Evolutionary conservation across 2,797 vertebrate species (phyloP), one percentile per base, ranked within the genome.

Genomic region (Pipistrellus kuhlii): DNA sequence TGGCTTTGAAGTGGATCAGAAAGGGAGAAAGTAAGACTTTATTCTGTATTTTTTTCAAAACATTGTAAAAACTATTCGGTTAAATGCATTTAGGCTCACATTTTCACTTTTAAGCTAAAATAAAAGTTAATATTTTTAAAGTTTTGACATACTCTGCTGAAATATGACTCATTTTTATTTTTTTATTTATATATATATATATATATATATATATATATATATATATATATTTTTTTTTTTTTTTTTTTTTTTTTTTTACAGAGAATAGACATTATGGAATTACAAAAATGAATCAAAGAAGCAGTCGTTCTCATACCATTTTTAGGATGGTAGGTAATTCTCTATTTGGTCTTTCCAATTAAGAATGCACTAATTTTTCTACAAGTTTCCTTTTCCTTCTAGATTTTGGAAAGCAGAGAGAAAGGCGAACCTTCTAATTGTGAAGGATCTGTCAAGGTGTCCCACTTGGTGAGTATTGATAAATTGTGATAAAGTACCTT

Each of bases 371-470:
- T 95, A 59, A 69, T 69, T 72, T 95, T 27, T 88, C 59, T 94
- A 84, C n/a, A 82, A 80, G 81, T 82, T 95, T 15, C 27, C 32
- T 38, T 83, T 87, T 96, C 89, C 95, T 6, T 96, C 77, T 95
- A 99, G 99, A 99, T 99, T 92, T 98, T 99, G 93, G 99, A 99
- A 98, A 99, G 99, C 78, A 97, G 99, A 95, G 99, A 99, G 83
- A 98, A 98, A 57, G 99, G 98, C 46, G 99, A 99, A 93, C 97
- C 98, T 30, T 98, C 97, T 23, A 99, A 98, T 71, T 98, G 98
- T 64, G 99, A 99, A 0, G 99, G 99, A 48, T 99, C 99, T 32
- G 99, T 99, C 93, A 99, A 99, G 86, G 99, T 99, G 38, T 99
- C 99, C 62, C 99, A 99, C 96, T 96, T 99, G 98, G 99, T 99